Base-by-base conservation (phyloP, 2,113 vertebrate species). In the Tetrao urogallus region DNA sequence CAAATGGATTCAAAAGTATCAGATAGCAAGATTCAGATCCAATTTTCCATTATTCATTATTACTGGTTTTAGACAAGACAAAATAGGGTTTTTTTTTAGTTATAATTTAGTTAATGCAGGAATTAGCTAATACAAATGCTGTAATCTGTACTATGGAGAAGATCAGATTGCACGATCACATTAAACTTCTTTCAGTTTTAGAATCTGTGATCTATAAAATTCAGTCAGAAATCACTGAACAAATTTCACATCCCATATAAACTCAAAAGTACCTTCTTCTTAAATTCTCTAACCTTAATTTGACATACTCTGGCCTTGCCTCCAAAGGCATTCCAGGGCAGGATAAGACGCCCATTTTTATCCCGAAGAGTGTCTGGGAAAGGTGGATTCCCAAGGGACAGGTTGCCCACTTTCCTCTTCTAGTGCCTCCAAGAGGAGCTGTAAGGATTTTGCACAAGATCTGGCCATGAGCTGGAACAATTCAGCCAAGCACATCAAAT, bases 341-440 rank as follows among this genome's bases (percentile, higher is more conserved):
- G 42, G 32, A 72, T 24, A 32, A 63, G 58, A 30, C 20, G 63
- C 13, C 36, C 25, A 50, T 50, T 50, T 25, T 34, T 2, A 21
- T 19, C 34, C 17, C 9, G 36, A 56, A 82, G 27, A n/a, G 30
- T 92, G 40, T n/a, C n/a, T 20, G 3, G 2, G n/a, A 40, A 71
- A 86, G 64, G 20, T 2, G 0, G 9, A 47, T 11, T 81, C n/a
- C 60, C 2, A 3, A 66, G n/a, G 32, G 24, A 40, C 7, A 10
- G 38, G 6, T 38, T n/a, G 6, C 6, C 50, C 43, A 27, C 27
- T 81, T 71, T 70, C 19, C 71, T 18, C 22, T 78, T 50, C 27
- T 42, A 81, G 50, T 0, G 0, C 8, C 34, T 42, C 11, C 5
- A 6, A 22, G 27, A 14, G 47, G 5, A 61, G 28, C 8, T 52